phyloP scores from a whole-genome alignment of 2,888 invertebrate genomes.

The Eilema caniola region DNA sequence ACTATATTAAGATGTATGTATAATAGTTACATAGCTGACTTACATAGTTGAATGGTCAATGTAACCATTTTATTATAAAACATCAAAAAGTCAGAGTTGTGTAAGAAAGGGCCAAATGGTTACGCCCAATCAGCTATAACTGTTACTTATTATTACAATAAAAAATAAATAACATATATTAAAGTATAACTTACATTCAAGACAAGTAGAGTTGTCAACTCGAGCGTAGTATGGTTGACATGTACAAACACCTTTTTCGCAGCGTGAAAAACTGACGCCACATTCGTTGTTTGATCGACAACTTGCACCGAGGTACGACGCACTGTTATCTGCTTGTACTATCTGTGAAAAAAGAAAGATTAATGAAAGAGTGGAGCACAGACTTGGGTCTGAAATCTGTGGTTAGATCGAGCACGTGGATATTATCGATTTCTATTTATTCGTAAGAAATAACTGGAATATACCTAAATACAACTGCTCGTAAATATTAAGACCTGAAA shows the following conservation, averaged over 20 bases:
- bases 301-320: constrained; percentile 85
- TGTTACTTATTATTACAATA: background rate
- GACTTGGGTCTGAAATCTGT: background rate
- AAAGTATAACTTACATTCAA: constrained; percentile 91
- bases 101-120: background rate
- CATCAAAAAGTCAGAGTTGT: background rate
- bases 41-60: too few relatives aligned
- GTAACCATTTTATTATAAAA: too few relatives aligned
- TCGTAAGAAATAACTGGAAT: background rate
- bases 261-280: constrained; percentile 88
- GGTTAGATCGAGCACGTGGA: background rate
- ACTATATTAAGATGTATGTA: too few relatives aligned
- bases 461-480: too few relatives aligned
- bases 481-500: too few relatives aligned
- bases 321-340: constrained; percentile 60
- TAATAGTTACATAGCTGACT: too few relatives aligned
- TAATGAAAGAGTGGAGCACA: background rate
- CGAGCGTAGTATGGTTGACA: constrained; percentile 94
- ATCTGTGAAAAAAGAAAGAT: constrained; percentile 61
- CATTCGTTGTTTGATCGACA: constrained; percentile 90
- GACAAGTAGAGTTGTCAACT: constrained; percentile 92
- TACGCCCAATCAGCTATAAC: background rate
- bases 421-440: background rate
- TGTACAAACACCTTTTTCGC: constrained; percentile 90
- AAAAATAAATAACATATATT: constrained; percentile 15